Conservation (phyloP, 2,888 invertebrate genomes). For the Aphelenchoides bicaudatus region DNA sequence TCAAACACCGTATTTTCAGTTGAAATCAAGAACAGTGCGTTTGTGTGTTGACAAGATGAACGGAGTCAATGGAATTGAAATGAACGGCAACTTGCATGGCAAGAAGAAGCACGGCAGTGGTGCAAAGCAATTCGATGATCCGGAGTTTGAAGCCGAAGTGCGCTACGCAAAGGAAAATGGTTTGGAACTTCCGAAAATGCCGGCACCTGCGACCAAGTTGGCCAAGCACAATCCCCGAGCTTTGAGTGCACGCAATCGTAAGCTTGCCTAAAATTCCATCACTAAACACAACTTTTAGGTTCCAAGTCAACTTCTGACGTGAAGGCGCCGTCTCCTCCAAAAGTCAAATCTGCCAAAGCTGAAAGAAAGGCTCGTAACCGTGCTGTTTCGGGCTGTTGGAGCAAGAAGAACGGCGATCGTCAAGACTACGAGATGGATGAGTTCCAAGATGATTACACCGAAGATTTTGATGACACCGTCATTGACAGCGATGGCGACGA, state of each 20-base stretch:
- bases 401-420: slow-evolving; percentile 37
- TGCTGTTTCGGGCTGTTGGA: slow-evolving; percentile 41
- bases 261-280: neutral
- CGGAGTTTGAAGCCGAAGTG: slow-evolving; percentile 38
- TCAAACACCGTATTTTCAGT: too few species aligned
- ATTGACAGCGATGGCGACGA: slow-evolving; percentile 30
- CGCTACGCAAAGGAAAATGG: slow-evolving; percentile 41
- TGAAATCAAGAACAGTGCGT: too few species aligned
- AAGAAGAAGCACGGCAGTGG: slow-evolving; percentile 18
- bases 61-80: slow-evolving; percentile 7
- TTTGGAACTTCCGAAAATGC: slow-evolving; percentile 33
- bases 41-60: too few species aligned
- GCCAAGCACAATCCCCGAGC: slow-evolving; percentile 17
- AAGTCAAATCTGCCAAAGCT: slow-evolving; percentile 35
- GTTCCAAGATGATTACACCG: slow-evolving; percentile 29
- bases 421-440: slow-evolving; percentile 43
- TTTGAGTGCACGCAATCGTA: slow-evolving; percentile 13
- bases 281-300: slow-evolving; percentile 5
- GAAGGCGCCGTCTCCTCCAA: slow-evolving; percentile 23
- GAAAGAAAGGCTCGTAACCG: slow-evolving; percentile 44
- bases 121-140: too few species aligned
- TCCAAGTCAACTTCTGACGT: slow-evolving; percentile 19
- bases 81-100: neutral
- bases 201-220: slow-evolving; percentile 4
- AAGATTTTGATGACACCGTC: slow-evolving; percentile 29